Percentiles rank a stretch among this genome's conserved stretches.
phyloP scores from a whole-genome alignment of 2,888 invertebrate species.

The Torymus tubicola region DNA sequence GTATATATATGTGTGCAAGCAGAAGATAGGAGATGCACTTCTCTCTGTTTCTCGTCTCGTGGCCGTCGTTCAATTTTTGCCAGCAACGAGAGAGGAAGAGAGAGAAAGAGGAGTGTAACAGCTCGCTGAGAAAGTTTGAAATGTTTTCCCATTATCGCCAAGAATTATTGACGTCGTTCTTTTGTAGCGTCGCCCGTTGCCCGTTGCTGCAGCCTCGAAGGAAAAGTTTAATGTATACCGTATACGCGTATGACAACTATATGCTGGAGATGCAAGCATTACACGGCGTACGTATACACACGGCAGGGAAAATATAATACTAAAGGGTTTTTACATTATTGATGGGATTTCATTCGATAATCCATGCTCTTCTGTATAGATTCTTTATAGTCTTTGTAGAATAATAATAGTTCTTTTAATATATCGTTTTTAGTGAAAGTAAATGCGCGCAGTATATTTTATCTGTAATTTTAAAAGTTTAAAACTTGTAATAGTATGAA shows the following conservation, averaged over 20 bases:
- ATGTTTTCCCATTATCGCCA: conserved; percentile 55
- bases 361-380: too few species aligned
- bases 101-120: too few species aligned
- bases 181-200: conserved; percentile 25
- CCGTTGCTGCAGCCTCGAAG: conserved; percentile 10
- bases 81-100: not conserved
- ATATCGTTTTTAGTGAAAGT: too few species aligned
- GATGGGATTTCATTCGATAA: conserved; percentile 6
- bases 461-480: too few species aligned
- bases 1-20: conserved; percentile 37
- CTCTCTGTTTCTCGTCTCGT: not conserved
- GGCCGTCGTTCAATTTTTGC: conserved; percentile 41
- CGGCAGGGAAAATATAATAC: not conserved
- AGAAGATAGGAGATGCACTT: conserved; percentile 39
- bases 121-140: conserved; percentile 47
- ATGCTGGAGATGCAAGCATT: too few species aligned
- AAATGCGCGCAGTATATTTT: too few species aligned
- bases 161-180: conserved; percentile 57
- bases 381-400: too few species aligned
- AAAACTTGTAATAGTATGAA: too few species aligned
- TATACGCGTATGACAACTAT: conserved; percentile 5
- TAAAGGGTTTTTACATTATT: conserved; percentile 5
- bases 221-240: conserved; percentile 31
- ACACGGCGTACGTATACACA: not conserved
- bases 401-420: too few species aligned